Conservation (phyloP, 2,888 invertebrate genomes). For the Synergus itoensis region DNA sequence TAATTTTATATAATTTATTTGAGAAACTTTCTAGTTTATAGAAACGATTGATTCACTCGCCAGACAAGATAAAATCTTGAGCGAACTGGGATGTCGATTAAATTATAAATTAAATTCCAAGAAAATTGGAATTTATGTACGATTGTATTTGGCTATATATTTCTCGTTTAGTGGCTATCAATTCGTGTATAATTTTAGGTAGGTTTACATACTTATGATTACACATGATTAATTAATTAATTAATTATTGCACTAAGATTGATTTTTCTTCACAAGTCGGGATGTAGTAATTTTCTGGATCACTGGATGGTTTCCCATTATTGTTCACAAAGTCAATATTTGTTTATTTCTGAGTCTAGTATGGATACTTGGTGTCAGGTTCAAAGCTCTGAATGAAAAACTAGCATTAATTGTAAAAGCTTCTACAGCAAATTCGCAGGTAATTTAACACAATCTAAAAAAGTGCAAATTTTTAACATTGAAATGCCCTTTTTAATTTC, state of each 20-base stretch:
- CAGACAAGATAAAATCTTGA: constrained; percentile 35
- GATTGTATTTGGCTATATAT: neutral
- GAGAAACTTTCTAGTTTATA: constrained; percentile 29
- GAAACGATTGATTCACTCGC: constrained; percentile 1
- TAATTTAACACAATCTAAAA: neutral
- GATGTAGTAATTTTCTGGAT: neutral
- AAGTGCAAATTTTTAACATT: too few species aligned
- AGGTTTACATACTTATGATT: neutral
- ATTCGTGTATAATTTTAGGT: neutral
- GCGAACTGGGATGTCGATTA: constrained; percentile 39
- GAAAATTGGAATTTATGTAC: neutral
- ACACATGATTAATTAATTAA: neutral
- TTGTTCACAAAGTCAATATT: constrained; percentile 14
- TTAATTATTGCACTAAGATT: neutral
- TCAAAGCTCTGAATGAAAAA: constrained; percentile 25
- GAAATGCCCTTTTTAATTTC: neutral
- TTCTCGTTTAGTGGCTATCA: neutral
- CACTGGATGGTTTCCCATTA: constrained; percentile 1
- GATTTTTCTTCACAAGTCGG: neutral
- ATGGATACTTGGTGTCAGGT: constrained; percentile 33
- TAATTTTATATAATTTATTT: neutral
- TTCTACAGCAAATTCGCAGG: neutral
- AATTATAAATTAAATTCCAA: constrained; percentile 29
- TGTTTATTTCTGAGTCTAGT: constrained; percentile 12
- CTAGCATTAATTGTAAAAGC: neutral